phyloP scores from a whole-genome alignment of 2,113 vertebrate genomes.

The Nettapus auritus region DNA sequence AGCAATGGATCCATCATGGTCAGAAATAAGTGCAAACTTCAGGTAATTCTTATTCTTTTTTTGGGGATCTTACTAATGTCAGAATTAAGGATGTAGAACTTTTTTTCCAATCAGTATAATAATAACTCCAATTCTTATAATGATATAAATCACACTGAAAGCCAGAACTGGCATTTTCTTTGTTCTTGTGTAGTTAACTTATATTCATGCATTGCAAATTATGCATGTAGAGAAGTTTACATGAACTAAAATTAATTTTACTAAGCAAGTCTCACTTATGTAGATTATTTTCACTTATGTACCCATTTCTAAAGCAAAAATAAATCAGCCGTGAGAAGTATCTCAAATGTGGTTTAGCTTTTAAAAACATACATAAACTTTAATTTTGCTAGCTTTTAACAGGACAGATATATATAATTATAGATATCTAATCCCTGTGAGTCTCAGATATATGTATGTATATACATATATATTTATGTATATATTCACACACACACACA shows the following conservation, averaged over 20 bases:
- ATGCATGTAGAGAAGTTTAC: rapidly evolving
- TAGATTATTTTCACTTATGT: neutral
- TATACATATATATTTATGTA: neutral
- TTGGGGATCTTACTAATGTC: neutral
- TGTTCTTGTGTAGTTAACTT: neutral
- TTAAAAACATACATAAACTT: neutral
- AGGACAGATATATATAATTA: neutral
- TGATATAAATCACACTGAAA: neutral
- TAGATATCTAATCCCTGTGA: neutral
- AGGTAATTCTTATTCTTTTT: neutral
- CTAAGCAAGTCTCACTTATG: rapidly evolving
- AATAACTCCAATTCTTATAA: neutral
- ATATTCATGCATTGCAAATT: neutral
- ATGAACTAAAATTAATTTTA: neutral
- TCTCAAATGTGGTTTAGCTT: neutral
- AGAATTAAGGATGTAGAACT: neutral
- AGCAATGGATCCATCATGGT: neutral
- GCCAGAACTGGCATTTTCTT: neutral
- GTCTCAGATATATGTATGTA: neutral
- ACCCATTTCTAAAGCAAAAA: neutral
- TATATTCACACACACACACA: neutral
- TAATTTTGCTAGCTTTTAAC: neutral
- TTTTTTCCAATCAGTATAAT: neutral
- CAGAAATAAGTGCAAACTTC: neutral
- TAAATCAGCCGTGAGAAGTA: neutral